Evolutionary conservation across 92 coral and sea anemone genomes (phyloP).

Genomic region (Actinostola sp.): DNA sequence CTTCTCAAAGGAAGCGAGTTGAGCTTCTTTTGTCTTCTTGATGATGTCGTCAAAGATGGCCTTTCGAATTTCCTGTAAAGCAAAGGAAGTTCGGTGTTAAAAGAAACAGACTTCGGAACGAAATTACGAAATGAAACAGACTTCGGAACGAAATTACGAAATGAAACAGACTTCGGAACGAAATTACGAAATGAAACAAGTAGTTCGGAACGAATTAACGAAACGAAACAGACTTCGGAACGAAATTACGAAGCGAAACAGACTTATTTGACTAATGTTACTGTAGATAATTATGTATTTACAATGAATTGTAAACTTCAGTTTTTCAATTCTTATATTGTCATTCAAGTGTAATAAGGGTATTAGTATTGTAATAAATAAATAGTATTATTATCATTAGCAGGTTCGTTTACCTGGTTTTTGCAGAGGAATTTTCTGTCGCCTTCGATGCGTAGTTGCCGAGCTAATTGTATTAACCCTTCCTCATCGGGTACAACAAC

Average conservation of each 20-base stretch:
- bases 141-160: too few species aligned
- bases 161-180: too few species aligned
- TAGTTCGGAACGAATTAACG: too few species aligned
- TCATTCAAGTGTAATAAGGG: neutral
- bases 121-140: neutral
- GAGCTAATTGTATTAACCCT: conserved; percentile 73
- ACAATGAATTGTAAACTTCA: too few species aligned
- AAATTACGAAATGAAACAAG: too few species aligned
- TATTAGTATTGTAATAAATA: neutral
- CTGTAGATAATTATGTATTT: too few species aligned
- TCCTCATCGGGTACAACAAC: conserved; percentile 89
- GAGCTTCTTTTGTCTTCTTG: conserved; percentile 70
- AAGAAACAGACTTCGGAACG: neutral
- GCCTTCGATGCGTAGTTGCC: conserved; percentile 44
- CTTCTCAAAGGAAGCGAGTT: conserved; percentile 89
- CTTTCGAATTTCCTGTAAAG: conserved; percentile 58
- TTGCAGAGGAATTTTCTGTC: conserved; percentile 61
- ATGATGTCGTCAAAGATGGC: conserved; percentile 76
- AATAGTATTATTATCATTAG: neutral
- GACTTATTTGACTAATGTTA: too few species aligned
- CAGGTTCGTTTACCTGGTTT: conserved; percentile 74
- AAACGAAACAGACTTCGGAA: neutral
- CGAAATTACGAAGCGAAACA: neutral
- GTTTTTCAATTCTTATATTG: too few species aligned
- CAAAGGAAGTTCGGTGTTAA: neutral